These are phyloP conservation scores for Pholis gunnellus DNA, from an alignment of 2,113 vertebrate genomes.

Conservation along the genomic window DNA sequence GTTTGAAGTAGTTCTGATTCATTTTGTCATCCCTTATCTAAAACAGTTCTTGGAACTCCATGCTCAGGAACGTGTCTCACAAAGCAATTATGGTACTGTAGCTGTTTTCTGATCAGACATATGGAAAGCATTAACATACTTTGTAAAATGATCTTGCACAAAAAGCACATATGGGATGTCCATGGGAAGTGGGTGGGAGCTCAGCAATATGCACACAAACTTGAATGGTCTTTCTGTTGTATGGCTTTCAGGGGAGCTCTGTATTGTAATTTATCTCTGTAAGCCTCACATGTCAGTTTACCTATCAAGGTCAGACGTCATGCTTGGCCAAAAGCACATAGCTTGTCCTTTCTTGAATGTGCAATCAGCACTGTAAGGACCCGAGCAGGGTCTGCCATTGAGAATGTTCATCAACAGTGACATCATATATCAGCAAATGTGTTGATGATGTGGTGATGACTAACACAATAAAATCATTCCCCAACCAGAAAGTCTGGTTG, in stretches of 20 bases:
- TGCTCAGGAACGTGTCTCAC: slow-evolving; percentile 14
- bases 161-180: slow-evolving; percentile 11
- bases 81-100: slow-evolving; percentile 17
- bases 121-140: slow-evolving; percentile 20
- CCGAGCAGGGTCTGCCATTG: neutral
- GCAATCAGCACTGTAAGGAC: neutral
- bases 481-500: no score
- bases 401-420: neutral
- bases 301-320: neutral
- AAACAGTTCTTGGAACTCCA: slow-evolving; percentile 13
- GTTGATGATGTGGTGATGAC: no score
- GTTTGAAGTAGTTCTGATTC: slow-evolving; percentile 23
- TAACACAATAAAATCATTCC: no score
- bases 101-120: slow-evolving; percentile 21
- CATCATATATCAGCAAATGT: no score
- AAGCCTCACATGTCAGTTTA: neutral
- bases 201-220: slow-evolving; percentile 14
- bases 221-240: neutral
- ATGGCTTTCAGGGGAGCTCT: neutral
- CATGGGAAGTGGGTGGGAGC: neutral
- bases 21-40: slow-evolving; percentile 23
- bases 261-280: neutral
- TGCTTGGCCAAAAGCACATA: neutral
- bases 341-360: neutral
- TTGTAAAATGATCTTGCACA: slow-evolving; percentile 19